Base-by-base conservation (phyloP, 2,113 vertebrate species). In the Pachycephala philippinensis region DNA sequence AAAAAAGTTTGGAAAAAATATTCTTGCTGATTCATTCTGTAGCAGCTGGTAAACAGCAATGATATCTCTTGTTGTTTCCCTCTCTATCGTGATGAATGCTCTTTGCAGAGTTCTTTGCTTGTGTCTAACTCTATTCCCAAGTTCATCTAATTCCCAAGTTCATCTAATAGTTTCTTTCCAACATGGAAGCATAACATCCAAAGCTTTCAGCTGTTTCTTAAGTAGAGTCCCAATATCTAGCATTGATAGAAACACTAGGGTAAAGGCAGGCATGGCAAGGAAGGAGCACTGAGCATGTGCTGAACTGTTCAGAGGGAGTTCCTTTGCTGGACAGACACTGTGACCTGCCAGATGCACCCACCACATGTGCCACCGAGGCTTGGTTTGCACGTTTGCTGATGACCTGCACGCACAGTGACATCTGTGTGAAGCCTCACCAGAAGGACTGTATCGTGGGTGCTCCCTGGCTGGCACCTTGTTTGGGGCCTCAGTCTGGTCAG, bases 361-460 rank as follows among this genome's bases (percentile, higher is more conserved):
- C n/a, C n/a, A n/a, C 15, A 1, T 0, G 0, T 64, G 72, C 39
- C 35, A 8, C 16, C 1, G 1, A 56, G 56, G 15, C 14, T 65
- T 2, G 3, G 31, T n/a, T 44, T 74, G 60, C 56, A 9, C 15
- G 0, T 9, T 21, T 52, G 30, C 70, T n/a, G 47, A 8, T 13
- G 30, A 20, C 26, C 17, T 39, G n/a, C 14, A 26, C 4, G 26
- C 28, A 26, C 11, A 19, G 20, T 3, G 12, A 18, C 39, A 39
- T 35, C 33, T 80, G 24, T 18, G 26, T 15, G 22, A 37, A 27
- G 6, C 15, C 47, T 80, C 56, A 50, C 20, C 33, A 54, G 45
- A 42, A 86, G 10, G 44, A 11, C 35, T 24, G 10, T 8, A 5
- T 0, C 1, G 11, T 53, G 16, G 30, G 7, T 13, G 15, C n/a